phyloP scores from a whole-genome alignment of 2,797 vertebrate genomes.

The Mareca strepera region DNA sequence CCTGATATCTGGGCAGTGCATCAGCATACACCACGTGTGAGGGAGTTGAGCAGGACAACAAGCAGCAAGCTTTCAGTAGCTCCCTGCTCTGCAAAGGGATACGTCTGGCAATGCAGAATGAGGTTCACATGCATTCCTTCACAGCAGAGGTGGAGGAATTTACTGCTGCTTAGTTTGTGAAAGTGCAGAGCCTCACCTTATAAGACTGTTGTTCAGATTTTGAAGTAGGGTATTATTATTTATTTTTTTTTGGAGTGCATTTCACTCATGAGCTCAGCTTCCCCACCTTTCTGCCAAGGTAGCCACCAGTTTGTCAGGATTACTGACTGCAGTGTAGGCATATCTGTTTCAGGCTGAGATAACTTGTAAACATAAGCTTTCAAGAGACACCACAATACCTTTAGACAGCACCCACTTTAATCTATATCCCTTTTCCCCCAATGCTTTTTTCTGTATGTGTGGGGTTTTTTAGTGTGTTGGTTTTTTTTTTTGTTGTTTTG shows the following conservation, averaged over 20 bases:
- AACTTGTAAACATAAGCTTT: neutral
- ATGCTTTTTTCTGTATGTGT: neutral
- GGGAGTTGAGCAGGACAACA: slow-evolving; percentile 4
- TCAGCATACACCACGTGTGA: neutral
- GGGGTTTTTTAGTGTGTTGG: too few species aligned
- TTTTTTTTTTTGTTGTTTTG: too few species aligned
- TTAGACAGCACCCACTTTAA: neutral
- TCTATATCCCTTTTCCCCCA: neutral
- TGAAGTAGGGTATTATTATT: neutral
- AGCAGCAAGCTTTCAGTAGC: neutral
- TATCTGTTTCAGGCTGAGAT: neutral
- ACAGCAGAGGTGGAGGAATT: neutral
- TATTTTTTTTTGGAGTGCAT: neutral
- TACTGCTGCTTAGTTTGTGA: neutral
- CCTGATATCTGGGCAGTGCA: neutral
- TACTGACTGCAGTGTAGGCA: neutral
- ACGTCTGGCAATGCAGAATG: neutral
- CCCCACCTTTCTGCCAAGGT: neutral
- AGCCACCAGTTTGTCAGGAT: neutral
- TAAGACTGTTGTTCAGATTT: neutral
- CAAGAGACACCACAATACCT: neutral
- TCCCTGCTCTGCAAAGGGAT: neutral
- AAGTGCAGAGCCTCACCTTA: neutral
- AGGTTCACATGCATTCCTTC: neutral
- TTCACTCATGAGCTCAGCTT: neutral